Conservation (phyloP, 2,113 vertebrate genomes). For the Mormyrus lacerda region DNA sequence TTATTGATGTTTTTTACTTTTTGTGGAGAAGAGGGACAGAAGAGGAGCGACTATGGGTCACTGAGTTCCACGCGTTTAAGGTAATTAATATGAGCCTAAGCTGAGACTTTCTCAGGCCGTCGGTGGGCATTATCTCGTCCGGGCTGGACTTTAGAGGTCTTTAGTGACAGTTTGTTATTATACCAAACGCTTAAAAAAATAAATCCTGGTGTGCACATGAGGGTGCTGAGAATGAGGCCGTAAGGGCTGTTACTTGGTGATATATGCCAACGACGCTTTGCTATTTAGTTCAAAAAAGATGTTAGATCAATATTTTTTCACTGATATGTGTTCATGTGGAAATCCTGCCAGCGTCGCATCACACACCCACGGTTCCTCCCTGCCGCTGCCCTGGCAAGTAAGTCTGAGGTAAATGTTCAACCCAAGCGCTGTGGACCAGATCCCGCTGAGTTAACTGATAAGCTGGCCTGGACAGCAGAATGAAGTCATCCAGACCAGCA, state of each 20-base stretch:
- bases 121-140: conserved; percentile 22
- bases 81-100: conserved; percentile 7
- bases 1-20: conserved; percentile 53
- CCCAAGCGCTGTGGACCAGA: not conserved
- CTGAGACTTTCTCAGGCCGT: conserved; percentile 14
- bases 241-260: not conserved
- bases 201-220: conserved; percentile 58
- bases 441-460: not conserved
- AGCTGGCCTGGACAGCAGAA: not conserved
- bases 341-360: not conserved
- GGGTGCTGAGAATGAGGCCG: not conserved
- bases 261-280: not conserved
- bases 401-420: conserved; percentile 4
- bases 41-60: not conserved
- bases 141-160: conserved; percentile 40
- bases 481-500: not conserved
- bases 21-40: conserved; percentile 33
- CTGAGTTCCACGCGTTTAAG: conserved; percentile 34
- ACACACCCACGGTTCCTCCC: not conserved
- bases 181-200: conserved; percentile 54
- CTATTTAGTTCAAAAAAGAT: not conserved
- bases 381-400: not conserved
- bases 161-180: conserved; percentile 60
- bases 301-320: not conserved
- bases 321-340: not conserved